phyloP scores from a whole-genome alignment of 2,797 vertebrate genomes.

The Hephaestus fuliginosus region DNA sequence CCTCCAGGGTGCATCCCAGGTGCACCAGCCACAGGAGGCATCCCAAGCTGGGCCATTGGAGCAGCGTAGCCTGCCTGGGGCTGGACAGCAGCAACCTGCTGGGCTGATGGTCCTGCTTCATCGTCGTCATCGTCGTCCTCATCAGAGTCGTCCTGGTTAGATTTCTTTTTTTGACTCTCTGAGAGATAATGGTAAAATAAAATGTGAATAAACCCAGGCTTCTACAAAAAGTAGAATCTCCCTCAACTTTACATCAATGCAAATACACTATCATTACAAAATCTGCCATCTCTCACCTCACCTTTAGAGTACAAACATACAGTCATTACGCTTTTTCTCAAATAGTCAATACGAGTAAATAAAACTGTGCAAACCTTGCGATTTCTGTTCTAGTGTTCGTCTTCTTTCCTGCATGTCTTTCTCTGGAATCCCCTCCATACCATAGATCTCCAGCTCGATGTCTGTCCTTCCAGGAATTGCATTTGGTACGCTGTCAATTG shows the following conservation, averaged over 20 bases:
- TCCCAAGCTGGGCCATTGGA: constrained; percentile 93
- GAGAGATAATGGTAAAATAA: constrained; percentile 19
- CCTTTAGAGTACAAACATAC: background rate
- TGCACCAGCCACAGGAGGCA: constrained; percentile 90
- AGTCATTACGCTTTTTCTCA: background rate
- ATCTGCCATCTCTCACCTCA: background rate
- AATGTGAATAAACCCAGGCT: background rate
- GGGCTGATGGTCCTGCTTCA: constrained; percentile 93
- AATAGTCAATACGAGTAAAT: background rate
- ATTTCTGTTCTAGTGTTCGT: constrained; percentile 95
- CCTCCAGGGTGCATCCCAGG: constrained; percentile 93
- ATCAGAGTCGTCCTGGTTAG: constrained; percentile 95
- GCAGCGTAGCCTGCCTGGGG: constrained; percentile 91
- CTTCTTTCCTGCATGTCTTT: constrained; percentile 99
- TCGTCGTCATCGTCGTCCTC: constrained; percentile 95
- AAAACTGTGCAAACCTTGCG: constrained; percentile 88
- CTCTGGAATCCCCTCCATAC: constrained; percentile 99
- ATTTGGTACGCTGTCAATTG: constrained; percentile 98
- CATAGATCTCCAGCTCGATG: constrained; percentile 98
- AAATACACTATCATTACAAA: background rate
- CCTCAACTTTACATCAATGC: background rate
- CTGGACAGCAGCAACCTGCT: constrained; percentile 88
- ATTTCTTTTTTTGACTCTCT: constrained; percentile 97
- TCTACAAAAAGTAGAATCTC: background rate
- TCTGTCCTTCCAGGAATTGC: constrained; percentile 98